Evolutionary conservation across 2,113 vertebrate species (phyloP).

Genomic region (Gopherus evgoodei): DNA sequence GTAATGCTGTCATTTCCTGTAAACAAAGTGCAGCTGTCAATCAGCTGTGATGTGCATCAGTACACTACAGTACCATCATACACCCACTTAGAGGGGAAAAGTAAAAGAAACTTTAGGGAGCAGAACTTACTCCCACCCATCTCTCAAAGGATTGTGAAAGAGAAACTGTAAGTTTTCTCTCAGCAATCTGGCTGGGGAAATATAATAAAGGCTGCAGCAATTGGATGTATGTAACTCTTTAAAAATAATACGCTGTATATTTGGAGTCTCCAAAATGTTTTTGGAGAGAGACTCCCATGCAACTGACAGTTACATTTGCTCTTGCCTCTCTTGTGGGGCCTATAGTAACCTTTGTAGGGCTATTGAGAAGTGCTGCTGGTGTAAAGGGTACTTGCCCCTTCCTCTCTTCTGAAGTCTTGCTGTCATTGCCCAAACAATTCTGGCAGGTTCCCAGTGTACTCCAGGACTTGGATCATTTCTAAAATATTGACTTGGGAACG

Average conservation of each 20-base stretch:
- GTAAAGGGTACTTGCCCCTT: neutral
- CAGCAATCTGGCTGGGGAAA: neutral
- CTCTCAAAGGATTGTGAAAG: neutral
- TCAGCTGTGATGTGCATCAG: neutral
- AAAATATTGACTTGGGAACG: constrained; percentile 59
- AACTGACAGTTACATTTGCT: neutral
- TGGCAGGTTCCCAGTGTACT: constrained; percentile 30
- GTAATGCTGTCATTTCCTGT: neutral
- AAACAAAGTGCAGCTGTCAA: no score
- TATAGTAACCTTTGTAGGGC: neutral
- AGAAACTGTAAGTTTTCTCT: neutral
- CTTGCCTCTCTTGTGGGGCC: fast-evolving
- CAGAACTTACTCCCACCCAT: neutral
- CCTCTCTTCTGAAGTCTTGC: neutral
- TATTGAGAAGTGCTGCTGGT: neutral
- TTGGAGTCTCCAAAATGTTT: neutral
- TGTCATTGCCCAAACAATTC: neutral
- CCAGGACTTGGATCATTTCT: constrained; percentile 52
- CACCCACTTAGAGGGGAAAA: neutral
- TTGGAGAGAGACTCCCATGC: neutral
- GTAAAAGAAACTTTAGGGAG: neutral
- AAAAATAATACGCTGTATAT: neutral
- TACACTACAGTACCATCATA: neutral
- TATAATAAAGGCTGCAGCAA: neutral
- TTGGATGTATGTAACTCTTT: neutral